These are phyloP conservation scores for Sarcoramphus papa DNA, from an alignment of 2,797 vertebrate species.

Conservation along the genomic window DNA sequence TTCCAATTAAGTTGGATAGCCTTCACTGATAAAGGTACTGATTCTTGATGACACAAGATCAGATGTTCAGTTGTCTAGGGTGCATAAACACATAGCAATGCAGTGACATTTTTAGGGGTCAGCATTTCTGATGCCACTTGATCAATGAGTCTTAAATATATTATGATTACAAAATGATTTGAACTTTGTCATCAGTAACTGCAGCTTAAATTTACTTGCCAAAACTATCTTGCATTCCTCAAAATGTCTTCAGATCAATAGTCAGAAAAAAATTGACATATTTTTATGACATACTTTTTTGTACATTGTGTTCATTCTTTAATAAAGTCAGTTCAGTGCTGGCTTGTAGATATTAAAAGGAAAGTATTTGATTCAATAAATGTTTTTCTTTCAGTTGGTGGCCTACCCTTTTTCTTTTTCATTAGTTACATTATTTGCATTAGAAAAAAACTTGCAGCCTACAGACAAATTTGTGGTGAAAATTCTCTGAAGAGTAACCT, in stretches of 20 bases:
- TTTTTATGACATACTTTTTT: not conserved
- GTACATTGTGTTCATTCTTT: not conserved
- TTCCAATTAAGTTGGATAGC: not conserved
- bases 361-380: not conserved
- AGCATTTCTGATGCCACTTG: not conserved
- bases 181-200: not conserved
- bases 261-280: not conserved
- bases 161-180: not conserved
- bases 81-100: not conserved
- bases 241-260: not conserved
- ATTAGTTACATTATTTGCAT: not conserved
- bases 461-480: not conserved
- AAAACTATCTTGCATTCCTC: constrained; percentile 22
- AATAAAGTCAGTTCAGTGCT: not conserved
- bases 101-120: not conserved
- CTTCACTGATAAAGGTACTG: not conserved
- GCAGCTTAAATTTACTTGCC: constrained; percentile 1
- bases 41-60: not conserved
- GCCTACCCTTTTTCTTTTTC: not conserved
- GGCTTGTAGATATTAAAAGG: not conserved
- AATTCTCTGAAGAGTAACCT: not conserved
- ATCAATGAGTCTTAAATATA: not conserved
- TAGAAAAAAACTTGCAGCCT: not conserved
- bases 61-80: not conserved
- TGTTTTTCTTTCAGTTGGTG: not conserved